Evolutionary conservation across 2,888 invertebrate genomes (phyloP), one percentile per base, ranked within the genome.

Genomic region (Caenorhabditis panamensis): DNA sequence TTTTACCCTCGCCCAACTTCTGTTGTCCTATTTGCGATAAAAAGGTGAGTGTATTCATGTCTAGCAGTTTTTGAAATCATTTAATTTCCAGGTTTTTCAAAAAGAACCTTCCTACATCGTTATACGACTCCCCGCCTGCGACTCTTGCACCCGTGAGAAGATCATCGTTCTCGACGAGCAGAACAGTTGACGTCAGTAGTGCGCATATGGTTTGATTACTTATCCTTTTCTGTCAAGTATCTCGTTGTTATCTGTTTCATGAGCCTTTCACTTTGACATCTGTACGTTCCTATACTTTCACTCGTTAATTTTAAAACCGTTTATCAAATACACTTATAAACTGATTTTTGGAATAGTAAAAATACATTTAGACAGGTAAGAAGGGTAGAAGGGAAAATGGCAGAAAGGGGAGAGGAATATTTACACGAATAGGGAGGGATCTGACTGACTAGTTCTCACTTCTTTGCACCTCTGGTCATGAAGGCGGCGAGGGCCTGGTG

Each of bases 401-500:
- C 13, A 41, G 41, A 41, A 31, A 41, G 6, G 22, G 41, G 47
- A 22, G 5, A 62, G 13, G 41, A 62, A 56, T 1, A 53, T 58
- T 49, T 59, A 61, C 71, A 71, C 31, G 61, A 59, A 49, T 13
- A 11, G 16, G 11, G 9, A 9, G 31, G n/a, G 37, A 18, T 54
- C 41, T 1, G 16, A 31, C n/a, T 13, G 0, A 59, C 28, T 13
- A 24, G 22, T 24, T 13, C 2, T 80, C 69, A 78, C 68, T 86
- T 85, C 51, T 82, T 90, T 86, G 75, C 87, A 76, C 75, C 68
- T 54, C 82, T 79, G 37, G 85, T 84, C 86, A 94, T 91, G 90
- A 94, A 94, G 41, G 91, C 92, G 83, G 92, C 90, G n/a, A 94
- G 90, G 2, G 94, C 94, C 66, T 93, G 92, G 41, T 93, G 88